Base-by-base conservation (phyloP, 2,797 vertebrate genomes). In the Choloepus didactylus region DNA sequence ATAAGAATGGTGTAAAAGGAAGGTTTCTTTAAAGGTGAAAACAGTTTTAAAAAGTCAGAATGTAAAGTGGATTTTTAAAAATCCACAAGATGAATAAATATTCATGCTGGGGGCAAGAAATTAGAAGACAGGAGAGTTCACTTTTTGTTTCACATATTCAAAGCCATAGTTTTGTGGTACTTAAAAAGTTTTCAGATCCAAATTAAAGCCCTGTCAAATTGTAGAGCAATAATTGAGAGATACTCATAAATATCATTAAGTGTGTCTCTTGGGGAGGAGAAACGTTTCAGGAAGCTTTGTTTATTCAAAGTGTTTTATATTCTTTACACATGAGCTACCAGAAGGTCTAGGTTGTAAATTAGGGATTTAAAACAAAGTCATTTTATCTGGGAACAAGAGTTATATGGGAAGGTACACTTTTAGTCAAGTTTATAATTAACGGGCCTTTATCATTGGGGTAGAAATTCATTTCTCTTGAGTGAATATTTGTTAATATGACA, bases 291-390 rank as follows among this genome's bases (percentile, higher is more conserved):
- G 98, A 98, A 97, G 96, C 91, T 91, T 95, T 97, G 96, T 98
- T 98, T 98, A 95, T 97, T 97, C 94, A 97, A 77, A 83, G 70
- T 98, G 96, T 97, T 98, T 97, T 98, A 96, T 97, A 95, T 98
- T 98, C 96, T 96, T 97, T 97, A 97, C 96, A 98, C 97, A 98
- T 98, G 98, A 98, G 96, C 97, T 98, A 98, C 96, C 97, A 98
- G 97, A 98, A 98, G 94, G 96, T 98, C 97, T 98, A 98, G 97
- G 97, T 98, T 98, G 97, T 98, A 98, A 98, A 98, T 98, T 98
- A 98, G 98, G 93, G 97, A 98, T 98, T 98, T 98, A 83, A 98
- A 98, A 94, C 60, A 97, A 98, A 98, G 98, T 98, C 97, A 97
- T 93, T 97, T 98, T 98, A 96, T 97, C 95, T 98, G 96, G 87